Base-by-base conservation (phyloP, 2,888 invertebrate species). In the Thera britannica region DNA sequence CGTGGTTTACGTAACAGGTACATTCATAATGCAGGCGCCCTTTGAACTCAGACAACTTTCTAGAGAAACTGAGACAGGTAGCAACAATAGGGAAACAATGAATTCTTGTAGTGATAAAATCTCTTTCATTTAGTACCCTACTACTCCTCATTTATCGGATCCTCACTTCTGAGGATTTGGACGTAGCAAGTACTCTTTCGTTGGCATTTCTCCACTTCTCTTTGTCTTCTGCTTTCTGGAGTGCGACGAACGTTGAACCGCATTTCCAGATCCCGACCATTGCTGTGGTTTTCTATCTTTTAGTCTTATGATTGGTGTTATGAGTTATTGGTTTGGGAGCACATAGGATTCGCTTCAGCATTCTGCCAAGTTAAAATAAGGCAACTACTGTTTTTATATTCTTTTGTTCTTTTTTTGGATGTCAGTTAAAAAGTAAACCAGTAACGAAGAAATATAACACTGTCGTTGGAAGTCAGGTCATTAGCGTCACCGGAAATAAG, bases 401-500 rank as follows among this genome's bases (percentile, higher is more conserved):
- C 23, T 23, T 23, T 23, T 23, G 23, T 7, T 9, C 9, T 46
- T 9, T 46, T 9, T 41, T 9, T 7, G 44, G 9, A 9, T 9
- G 49, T 49, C 7, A 2, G 51, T 61, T 67, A 54, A 34, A 56
- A 65, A 68, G 69, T 58, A 65, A 69, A 69, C 62, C 60, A 58
- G 60, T 65, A 74, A 75, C 71, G 71, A 74, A 75, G 71, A 74
- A 76, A 70, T 74, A 72, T 54, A 72, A 73, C 74, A 67, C 72
- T 62, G 64, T 62, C 70, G 70, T 64, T 58, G 65, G 61, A 12
- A 55, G 55, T 56, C 35, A 12, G 66, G 77, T 85, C 86, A 82
- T 86, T 85, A 85, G 77, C 70, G 65, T 71, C 71, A 74, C 78
- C 86, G 87, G 87, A 87, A 86, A 81, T 75, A 73, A 68, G 79